These are phyloP conservation scores for Hippolais icterina DNA, from an alignment of 2,113 vertebrate genomes.

Conservation along the genomic window DNA sequence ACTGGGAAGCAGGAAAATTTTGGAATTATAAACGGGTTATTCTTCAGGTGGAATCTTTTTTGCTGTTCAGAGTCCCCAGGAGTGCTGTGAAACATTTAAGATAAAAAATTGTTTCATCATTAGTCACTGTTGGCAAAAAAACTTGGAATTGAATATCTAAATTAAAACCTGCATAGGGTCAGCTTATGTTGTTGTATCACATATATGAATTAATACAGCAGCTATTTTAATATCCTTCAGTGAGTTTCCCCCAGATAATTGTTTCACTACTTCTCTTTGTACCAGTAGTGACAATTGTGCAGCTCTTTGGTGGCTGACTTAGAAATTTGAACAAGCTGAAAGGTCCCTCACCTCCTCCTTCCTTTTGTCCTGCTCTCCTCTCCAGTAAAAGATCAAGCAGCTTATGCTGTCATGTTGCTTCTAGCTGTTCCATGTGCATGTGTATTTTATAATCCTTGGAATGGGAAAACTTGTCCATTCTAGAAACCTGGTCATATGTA, in stretches of 20 bases:
- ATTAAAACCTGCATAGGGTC: background rate
- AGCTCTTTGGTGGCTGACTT: background rate
- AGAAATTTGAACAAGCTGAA: background rate
- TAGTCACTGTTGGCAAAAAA: background rate
- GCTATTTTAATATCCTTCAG: background rate
- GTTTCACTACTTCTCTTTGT: background rate
- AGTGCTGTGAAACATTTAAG: background rate
- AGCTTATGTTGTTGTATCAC: background rate
- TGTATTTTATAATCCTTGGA: background rate
- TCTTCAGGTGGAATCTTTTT: background rate
- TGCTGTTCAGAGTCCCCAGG: background rate
- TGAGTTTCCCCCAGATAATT: background rate
- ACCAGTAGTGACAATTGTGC: background rate
- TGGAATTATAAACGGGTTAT: background rate
- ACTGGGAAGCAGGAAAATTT: background rate
- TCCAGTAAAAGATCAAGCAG: background rate
- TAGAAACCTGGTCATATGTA: background rate
- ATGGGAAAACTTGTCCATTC: background rate
- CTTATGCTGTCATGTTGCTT: background rate
- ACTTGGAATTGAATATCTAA: background rate
- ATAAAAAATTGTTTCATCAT: background rate
- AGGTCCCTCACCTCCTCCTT: background rate
- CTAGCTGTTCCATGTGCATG: rapidly evolving
- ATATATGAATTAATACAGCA: background rate
- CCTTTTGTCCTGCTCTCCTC: background rate